Evolutionary conservation across 2,797 vertebrate species (phyloP).

Genomic region (Sternarchorhynchus goeldii): DNA sequence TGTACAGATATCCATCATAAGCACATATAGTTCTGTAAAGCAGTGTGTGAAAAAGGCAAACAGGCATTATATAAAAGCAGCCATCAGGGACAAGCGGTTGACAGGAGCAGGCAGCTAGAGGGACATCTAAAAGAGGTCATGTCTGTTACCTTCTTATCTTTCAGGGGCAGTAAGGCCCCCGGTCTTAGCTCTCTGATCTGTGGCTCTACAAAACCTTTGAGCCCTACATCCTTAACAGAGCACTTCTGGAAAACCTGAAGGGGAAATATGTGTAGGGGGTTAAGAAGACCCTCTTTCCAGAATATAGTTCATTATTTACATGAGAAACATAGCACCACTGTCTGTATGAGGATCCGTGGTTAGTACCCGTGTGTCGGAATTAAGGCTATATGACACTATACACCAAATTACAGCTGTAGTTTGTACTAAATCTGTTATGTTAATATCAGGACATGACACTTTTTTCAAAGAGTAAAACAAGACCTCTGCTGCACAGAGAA

Average conservation of each 20-base stretch:
- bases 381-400: too few species aligned
- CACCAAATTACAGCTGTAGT: too few species aligned
- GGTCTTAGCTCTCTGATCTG: conserved; percentile 93
- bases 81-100: conserved; percentile 66
- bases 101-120: conserved; percentile 71
- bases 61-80: conserved; percentile 63
- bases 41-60: conserved; percentile 61
- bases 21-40: conserved; percentile 44
- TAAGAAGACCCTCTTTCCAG: conserved; percentile 37
- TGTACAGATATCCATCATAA: conserved; percentile 29
- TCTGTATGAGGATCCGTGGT: too few species aligned
- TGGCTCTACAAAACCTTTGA: conserved; percentile 88
- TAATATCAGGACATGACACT: background rate
- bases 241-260: conserved; percentile 98
- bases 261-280: conserved; percentile 71
- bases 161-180: conserved; percentile 82
- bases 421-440: background rate
- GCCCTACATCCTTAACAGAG: conserved; percentile 92
- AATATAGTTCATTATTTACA: background rate
- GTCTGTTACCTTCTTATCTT: conserved; percentile 97
- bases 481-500: conserved; percentile 4
- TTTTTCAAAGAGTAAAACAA: background rate
- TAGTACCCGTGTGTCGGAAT: too few species aligned
- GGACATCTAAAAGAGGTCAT: conserved; percentile 67
- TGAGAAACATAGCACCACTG: background rate